Evolutionary conservation across 2,797 vertebrate genomes (phyloP).

Genomic region (Borostomias antarcticus): DNA sequence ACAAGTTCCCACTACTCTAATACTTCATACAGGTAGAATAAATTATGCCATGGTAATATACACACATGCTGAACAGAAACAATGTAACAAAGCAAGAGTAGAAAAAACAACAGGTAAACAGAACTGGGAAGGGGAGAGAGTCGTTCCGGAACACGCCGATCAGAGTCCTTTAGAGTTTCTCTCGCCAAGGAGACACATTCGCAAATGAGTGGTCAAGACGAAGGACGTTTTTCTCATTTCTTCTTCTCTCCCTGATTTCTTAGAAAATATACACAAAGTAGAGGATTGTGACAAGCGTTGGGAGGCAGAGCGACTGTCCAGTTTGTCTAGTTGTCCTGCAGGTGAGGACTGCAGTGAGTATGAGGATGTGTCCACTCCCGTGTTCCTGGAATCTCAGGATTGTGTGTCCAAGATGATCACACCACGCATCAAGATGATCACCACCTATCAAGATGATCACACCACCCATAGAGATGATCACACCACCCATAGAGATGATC

Average conservation of each 20-base stretch:
- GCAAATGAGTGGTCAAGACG: conserved; percentile 53
- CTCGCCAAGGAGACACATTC: conserved; percentile 35
- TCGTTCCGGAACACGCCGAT: conserved; percentile 21
- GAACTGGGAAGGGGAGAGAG: conserved; percentile 28
- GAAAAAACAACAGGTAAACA: conserved; percentile 56
- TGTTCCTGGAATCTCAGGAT: conserved; percentile 10
- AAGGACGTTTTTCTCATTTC: conserved; percentile 47
- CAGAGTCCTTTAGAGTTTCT: conserved; percentile 55
- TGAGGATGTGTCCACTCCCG: background rate
- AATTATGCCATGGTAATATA: conserved; percentile 94
- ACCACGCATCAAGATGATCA: background rate
- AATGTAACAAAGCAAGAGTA: conserved; percentile 62
- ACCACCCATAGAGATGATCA: background rate
- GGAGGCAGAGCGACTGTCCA: conserved; percentile 41
- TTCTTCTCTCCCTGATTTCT: conserved; percentile 38
- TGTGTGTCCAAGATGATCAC: conserved; percentile 1
- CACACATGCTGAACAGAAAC: conserved; percentile 75
- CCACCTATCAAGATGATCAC: background rate
- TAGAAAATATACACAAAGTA: conserved; percentile 63
- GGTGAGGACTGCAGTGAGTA: conserved; percentile 5
- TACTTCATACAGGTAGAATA: conserved; percentile 94
- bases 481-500: background rate
- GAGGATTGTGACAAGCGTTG: conserved; percentile 37
- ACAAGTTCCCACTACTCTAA: conserved; percentile 92
- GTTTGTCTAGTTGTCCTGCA: conserved; percentile 27